These are phyloP conservation scores for Ophonus ardosiacus DNA, from an alignment of 2,888 invertebrate species.

Conservation along the genomic window DNA sequence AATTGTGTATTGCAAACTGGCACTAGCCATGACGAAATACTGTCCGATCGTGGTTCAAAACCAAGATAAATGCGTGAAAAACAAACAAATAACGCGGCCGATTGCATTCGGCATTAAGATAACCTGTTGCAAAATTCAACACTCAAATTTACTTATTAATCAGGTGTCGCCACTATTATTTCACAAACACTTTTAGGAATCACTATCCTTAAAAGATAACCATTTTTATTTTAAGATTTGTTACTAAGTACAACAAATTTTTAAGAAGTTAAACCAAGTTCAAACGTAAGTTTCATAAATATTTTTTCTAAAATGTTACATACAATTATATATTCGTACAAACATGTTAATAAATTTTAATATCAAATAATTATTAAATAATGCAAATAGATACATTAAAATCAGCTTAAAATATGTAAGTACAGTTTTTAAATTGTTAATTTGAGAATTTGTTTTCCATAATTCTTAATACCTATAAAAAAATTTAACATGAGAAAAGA, in stretches of 20 bases:
- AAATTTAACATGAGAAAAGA: slow-evolving; percentile 33
- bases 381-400: too few species aligned
- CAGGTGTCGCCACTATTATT: neutral
- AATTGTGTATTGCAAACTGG: slow-evolving; percentile 64
- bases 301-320: too few species aligned
- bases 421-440: too few species aligned
- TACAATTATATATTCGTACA: too few species aligned
- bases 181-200: neutral
- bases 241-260: too few species aligned
- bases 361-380: too few species aligned
- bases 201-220: neutral
- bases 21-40: neutral
- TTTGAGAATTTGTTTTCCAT: too few species aligned
- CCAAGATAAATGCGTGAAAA: slow-evolving; percentile 56
- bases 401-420: too few species aligned
- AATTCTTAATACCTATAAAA: neutral
- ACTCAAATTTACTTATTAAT: neutral
- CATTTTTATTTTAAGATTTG: too few species aligned
- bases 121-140: slow-evolving; percentile 71
- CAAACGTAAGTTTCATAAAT: too few species aligned
- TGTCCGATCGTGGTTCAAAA: slow-evolving; percentile 44
- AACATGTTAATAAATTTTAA: too few species aligned
- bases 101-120: slow-evolving; percentile 62
- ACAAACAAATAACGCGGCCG: slow-evolving; percentile 32
- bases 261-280: too few species aligned